Evolutionary conservation across 2,797 vertebrate genomes (phyloP).

Genomic region (Molossus alvarezi): DNA sequence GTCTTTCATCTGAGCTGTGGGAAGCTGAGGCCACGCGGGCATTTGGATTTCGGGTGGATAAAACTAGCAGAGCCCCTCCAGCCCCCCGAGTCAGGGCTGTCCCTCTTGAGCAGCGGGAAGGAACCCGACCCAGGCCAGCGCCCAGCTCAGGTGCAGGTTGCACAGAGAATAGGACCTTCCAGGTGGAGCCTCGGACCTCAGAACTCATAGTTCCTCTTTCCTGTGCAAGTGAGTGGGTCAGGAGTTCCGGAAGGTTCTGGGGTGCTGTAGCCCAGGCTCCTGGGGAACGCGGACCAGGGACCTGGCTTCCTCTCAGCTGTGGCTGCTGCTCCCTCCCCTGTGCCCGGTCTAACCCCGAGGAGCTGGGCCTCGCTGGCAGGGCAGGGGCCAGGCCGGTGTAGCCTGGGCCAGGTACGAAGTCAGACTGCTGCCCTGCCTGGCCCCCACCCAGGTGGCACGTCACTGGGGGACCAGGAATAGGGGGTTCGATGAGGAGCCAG

Average conservation of each 20-base stretch:
- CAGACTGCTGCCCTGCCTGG: not conserved
- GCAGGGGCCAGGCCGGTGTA: accelerated
- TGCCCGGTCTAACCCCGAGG: not conserved
- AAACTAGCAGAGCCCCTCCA: not conserved
- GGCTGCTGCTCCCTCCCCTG: not conserved
- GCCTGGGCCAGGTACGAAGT: not conserved
- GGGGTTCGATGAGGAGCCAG: accelerated
- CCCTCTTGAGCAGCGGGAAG: accelerated
- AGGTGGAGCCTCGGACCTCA: not conserved
- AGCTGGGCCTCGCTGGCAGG: no score
- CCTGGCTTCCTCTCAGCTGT: not conserved
- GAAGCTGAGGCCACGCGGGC: not conserved
- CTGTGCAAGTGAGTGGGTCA: accelerated
- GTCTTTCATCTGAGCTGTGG: accelerated
- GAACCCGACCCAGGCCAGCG: not conserved
- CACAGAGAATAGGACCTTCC: not conserved
- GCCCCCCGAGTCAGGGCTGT: not conserved
- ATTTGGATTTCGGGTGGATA: accelerated
- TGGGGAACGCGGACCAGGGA: not conserved
- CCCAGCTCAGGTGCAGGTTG: no score
- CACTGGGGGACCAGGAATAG: not conserved
- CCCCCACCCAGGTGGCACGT: not conserved
- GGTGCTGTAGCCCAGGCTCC: not conserved
- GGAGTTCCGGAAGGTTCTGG: not conserved
- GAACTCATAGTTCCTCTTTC: accelerated